Evolutionary conservation across 2,113 vertebrate genomes (phyloP).

Genomic region (Catharus minimus): DNA sequence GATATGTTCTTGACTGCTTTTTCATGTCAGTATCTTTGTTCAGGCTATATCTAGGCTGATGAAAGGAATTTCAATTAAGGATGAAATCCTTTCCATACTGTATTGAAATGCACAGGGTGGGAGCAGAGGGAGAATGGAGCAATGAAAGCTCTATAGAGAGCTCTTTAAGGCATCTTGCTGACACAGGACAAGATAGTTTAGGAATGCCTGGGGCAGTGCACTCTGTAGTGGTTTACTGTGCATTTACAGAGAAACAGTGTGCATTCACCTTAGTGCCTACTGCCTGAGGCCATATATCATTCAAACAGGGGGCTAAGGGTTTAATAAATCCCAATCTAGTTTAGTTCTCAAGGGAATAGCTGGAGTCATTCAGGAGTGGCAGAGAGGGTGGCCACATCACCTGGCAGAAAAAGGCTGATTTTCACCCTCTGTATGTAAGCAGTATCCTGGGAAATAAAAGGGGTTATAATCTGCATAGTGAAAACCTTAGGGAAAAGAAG

Average conservation of each 20-base stretch:
- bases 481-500: slow-evolving; percentile 4
- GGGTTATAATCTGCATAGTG: background rate
- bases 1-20: slow-evolving; percentile 61
- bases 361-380: background rate
- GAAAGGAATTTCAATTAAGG: slow-evolving; percentile 71
- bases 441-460: slow-evolving; percentile 8
- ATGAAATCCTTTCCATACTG: slow-evolving; percentile 25
- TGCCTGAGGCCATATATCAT: slow-evolving; percentile 16
- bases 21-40: slow-evolving; percentile 64
- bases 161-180: slow-evolving; percentile 60
- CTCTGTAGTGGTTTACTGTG: slow-evolving; percentile 26
- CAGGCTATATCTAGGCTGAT: slow-evolving; percentile 58
- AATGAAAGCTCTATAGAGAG: slow-evolving; percentile 14
- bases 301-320: slow-evolving; percentile 4
- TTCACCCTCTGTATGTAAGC: background rate
- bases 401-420: slow-evolving; percentile 6
- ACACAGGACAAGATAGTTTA: slow-evolving; percentile 63
- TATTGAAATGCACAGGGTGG: slow-evolving; percentile 45
- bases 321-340: slow-evolving; percentile 53
- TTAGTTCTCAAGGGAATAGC: background rate
- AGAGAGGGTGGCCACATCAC: background rate
- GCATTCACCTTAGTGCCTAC: slow-evolving; percentile 11
- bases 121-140: slow-evolving; percentile 28
- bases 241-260: slow-evolving; percentile 34
- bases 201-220: slow-evolving; percentile 41